Conservation (phyloP, 2,113 vertebrate species). For the Entomyzon cyanotis region DNA sequence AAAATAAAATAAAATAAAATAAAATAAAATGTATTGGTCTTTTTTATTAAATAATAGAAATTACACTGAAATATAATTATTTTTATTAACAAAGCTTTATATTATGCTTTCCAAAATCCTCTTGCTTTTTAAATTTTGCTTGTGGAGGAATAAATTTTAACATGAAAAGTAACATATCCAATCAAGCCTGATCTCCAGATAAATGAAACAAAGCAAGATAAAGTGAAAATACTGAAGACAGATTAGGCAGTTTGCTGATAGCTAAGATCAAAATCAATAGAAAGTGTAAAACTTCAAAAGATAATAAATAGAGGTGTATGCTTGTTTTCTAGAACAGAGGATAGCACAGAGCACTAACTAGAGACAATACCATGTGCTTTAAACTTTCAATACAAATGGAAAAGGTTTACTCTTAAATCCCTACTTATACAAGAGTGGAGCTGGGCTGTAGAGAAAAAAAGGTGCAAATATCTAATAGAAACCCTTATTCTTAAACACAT, state of each 20-base stretch:
- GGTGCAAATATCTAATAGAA: not conserved
- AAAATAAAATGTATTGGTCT: not conserved
- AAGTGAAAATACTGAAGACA: not conserved
- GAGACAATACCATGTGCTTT: not conserved
- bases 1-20: not conserved
- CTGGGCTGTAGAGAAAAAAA: not conserved
- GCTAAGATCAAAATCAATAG: slow-evolving; percentile 35
- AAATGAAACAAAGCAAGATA: slow-evolving; percentile 21
- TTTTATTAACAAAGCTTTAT: not conserved
- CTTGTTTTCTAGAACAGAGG: not conserved
- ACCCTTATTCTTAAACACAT: not conserved
- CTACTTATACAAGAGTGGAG: not conserved
- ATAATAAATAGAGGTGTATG: not conserved
- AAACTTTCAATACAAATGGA: not conserved
- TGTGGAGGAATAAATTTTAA: not conserved
- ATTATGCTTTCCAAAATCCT: not conserved
- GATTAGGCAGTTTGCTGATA: slow-evolving; percentile 11
- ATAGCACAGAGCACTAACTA: not conserved
- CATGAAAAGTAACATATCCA: not conserved
- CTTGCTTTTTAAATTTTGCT: not conserved
- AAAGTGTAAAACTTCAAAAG: slow-evolving; percentile 22
- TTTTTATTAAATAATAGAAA: not conserved
- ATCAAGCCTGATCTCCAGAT: not conserved
- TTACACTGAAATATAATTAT: not conserved
- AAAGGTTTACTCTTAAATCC: not conserved